Base-by-base conservation (phyloP, 2,888 invertebrate species). In the Azorinus chamasolen region DNA sequence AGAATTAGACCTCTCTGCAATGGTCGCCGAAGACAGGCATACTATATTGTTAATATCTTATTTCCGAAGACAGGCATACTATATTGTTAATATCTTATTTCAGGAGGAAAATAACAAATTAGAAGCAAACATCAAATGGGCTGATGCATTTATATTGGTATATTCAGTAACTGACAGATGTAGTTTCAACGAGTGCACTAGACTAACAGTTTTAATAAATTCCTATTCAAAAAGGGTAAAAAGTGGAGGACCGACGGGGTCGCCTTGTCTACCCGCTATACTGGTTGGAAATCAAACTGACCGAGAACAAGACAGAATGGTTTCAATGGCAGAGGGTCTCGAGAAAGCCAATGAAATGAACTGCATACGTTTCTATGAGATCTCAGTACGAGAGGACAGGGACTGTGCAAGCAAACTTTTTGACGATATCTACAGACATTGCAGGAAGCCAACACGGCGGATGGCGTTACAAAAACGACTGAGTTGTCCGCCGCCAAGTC, bases 91-190 rank as follows among this genome's bases (percentile, higher is more conserved):
- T 18, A 63, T 45, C 61, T 45, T 46, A 12, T 76, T 79, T n/a
- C 80, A 89, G 87, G 89, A 84, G 25, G 91, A 89, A 61, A 83
- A 85, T 68, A 85, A 83, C 32, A 83, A 84, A 48, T 92, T 96
- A 83, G 97, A 97, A 93, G 95, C 95, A 70, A 96, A 97, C 91
- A 96, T 97, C 70, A 95, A 96, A 71, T 97, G 97, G 97, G 97
- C 97, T 1, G 97, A 97, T 91, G 97, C 96, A 20, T 97, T 96
- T 91, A 95, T 97, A 63, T 94, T 97, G 59, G 96, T 97, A 94
- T 97, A 97, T 92, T 97, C 97, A 0, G 96, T 97, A 41, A 97
- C 97, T 0, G 97, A 97, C 93, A 96, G 97, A 92, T 97, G 97
- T 90, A 97, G 97, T 68, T 97, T 97, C 71, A 89, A 89, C 54